Evolutionary conservation across 2,888 invertebrate genomes (phyloP).

Genomic region (Mechanitis mazaeus): DNA sequence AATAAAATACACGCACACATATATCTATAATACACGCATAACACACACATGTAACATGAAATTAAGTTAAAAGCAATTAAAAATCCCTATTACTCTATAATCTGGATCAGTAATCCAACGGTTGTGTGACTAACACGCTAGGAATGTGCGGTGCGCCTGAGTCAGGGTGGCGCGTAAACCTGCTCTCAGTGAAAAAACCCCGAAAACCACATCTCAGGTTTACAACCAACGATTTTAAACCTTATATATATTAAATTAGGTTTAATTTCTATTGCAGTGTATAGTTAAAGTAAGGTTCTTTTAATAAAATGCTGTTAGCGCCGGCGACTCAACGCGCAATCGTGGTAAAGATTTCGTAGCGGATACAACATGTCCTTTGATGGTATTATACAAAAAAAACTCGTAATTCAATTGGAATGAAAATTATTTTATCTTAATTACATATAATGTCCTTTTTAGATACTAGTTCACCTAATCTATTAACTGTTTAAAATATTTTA

Average conservation of each 20-base stretch:
- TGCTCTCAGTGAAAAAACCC: slow-evolving; percentile 30
- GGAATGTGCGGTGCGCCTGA: slow-evolving; percentile 34
- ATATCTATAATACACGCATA: neutral
- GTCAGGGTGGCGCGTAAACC: slow-evolving; percentile 36
- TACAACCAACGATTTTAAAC: slow-evolving; percentile 9
- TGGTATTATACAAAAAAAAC: slow-evolving; percentile 7
- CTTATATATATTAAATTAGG: slow-evolving; percentile 11
- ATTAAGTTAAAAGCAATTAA: too few species aligned
- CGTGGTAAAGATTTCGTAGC: slow-evolving; percentile 31
- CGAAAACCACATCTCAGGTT: slow-evolving; percentile 18
- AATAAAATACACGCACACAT: slow-evolving; percentile 6
- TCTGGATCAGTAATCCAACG: slow-evolving; percentile 51
- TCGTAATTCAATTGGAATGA: neutral
- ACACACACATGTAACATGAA: slow-evolving; percentile 1
- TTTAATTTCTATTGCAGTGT: neutral
- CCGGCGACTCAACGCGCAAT: slow-evolving; percentile 35
- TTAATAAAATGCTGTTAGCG: slow-evolving; percentile 30
- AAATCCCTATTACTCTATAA: slow-evolving; percentile 45
- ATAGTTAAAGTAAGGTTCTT: slow-evolving; percentile 16
- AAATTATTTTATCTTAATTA: neutral
- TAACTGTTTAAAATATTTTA: too few species aligned
- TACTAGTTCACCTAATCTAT: too few species aligned
- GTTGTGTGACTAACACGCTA: slow-evolving; percentile 37
- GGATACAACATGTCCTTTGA: slow-evolving; percentile 22
- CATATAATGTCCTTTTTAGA: too few species aligned